Percentiles rank a stretch among this genome's conserved stretches.
phyloP scores from a whole-genome alignment of 2,113 vertebrate genomes.

The Clarias macrocephalus region DNA sequence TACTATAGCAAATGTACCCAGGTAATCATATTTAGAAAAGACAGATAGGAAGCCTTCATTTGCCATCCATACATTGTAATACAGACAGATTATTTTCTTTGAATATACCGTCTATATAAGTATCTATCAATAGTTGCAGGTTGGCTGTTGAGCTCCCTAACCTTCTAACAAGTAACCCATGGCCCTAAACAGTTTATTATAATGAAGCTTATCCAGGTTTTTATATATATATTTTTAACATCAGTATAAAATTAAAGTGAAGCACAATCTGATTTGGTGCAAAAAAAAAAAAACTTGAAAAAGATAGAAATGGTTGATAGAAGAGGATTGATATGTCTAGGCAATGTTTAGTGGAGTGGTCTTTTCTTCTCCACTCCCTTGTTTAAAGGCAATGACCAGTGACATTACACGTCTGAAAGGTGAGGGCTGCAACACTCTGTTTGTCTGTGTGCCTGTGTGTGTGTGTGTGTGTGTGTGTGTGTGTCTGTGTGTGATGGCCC shows the following conservation, averaged over 20 bases:
- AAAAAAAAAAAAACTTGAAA: not conserved
- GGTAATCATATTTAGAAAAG: not conserved
- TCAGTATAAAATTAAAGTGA: not conserved
- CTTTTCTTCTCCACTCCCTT: not conserved
- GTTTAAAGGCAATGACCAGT: not conserved
- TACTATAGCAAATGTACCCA: not conserved
- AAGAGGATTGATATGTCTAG: not conserved
- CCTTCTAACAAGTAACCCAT: not conserved
- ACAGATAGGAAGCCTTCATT: not conserved
- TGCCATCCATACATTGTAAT: not conserved
- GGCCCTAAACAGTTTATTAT: not conserved
- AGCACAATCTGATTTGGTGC: not conserved
- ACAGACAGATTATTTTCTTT: not conserved
- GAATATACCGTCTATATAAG: not conserved
- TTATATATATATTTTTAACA: not conserved
- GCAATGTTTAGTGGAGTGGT: not conserved
- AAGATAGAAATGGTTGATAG: not conserved
- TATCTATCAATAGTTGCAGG: not conserved
- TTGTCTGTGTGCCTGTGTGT: conserved; percentile 5
- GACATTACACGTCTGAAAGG: conserved; percentile 32
- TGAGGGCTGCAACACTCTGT: not conserved
- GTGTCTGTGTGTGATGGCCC: conserved; percentile 1
- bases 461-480: conserved; percentile 1
- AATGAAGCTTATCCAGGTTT: not conserved
- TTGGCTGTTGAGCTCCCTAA: not conserved